A percentile compares a stretch with the other conserved stretches of the same genome.
Conservation (phyloP, 2,888 invertebrate genomes). For the Dasysyrphus tricinctus region DNA sequence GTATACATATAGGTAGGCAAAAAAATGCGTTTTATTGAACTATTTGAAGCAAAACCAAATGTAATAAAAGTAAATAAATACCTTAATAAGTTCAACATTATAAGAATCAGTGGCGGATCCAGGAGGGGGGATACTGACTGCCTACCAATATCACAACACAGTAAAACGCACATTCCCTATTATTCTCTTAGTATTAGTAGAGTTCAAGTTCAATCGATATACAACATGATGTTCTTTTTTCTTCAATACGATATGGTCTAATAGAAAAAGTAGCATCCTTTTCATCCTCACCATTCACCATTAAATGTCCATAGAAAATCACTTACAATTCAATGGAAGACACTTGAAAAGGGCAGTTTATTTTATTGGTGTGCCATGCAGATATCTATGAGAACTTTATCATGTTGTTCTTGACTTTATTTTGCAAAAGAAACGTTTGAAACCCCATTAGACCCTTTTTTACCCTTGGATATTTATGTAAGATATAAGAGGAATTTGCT, state of each 20-base stretch:
- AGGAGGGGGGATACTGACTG: too few species aligned
- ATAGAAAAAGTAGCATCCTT: background rate
- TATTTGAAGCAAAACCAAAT: too few species aligned
- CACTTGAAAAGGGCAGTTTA: background rate
- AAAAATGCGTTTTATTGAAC: too few species aligned
- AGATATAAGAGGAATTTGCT: background rate
- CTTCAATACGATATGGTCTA: background rate
- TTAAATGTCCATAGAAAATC: background rate
- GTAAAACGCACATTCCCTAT: background rate
- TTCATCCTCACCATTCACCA: background rate
- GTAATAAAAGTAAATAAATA: too few species aligned
- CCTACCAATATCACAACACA: background rate
- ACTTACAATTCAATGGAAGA: background rate
- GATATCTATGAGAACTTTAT: background rate
- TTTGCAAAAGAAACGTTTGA: background rate
- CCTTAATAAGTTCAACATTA: too few species aligned
- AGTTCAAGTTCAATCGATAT: too few species aligned
- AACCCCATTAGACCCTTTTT: background rate
- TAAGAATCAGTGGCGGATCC: too few species aligned
- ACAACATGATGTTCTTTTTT: background rate
- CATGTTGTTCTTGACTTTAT: background rate
- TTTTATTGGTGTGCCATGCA: background rate
- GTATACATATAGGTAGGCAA: too few species aligned
- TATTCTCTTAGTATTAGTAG: background rate
- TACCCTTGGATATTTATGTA: background rate